Evolutionary conservation across 1,140 invertebrate species (phyloP).

Genomic region (Leptopilina boulardi): DNA sequence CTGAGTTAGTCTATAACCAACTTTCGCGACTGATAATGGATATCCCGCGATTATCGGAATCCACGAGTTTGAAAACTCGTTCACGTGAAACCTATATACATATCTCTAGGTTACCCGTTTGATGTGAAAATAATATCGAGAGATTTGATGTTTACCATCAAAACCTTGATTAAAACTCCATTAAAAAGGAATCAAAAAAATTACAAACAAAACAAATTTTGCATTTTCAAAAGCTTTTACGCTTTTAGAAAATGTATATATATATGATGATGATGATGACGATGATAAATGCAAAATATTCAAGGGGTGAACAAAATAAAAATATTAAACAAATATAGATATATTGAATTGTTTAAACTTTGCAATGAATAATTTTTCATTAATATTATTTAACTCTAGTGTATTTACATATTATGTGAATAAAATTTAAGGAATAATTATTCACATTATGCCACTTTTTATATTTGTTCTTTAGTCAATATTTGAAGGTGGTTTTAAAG

Average conservation of each 20-base stretch:
- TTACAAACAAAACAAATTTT: background rate
- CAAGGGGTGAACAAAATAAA: background rate
- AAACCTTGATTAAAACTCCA: constrained; percentile 16
- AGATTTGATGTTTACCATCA: constrained; percentile 11
- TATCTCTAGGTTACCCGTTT: background rate
- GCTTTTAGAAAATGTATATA: background rate
- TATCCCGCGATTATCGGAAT: constrained; percentile 22
- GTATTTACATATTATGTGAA: background rate
- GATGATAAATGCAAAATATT: constrained; percentile 2
- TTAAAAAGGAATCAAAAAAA: background rate
- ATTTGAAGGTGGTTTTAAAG: too few species aligned
- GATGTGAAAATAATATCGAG: background rate
- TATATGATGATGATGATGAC: too few species aligned
- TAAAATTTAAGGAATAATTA: background rate
- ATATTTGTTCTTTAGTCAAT: background rate
- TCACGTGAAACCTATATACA: background rate
- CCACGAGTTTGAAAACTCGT: constrained; percentile 24
- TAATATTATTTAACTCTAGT: background rate
- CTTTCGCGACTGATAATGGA: constrained; percentile 29
- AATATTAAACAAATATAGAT: too few species aligned
- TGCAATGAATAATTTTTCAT: too few species aligned
- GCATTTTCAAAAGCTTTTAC: background rate
- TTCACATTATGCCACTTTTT: too few species aligned
- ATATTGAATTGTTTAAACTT: too few species aligned
- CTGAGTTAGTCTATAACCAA: constrained; percentile 30